Percentiles rank a stretch among this genome's conserved stretches.
Conservation (phyloP, 2,113 vertebrate genomes). For the Chamaea fasciata region DNA sequence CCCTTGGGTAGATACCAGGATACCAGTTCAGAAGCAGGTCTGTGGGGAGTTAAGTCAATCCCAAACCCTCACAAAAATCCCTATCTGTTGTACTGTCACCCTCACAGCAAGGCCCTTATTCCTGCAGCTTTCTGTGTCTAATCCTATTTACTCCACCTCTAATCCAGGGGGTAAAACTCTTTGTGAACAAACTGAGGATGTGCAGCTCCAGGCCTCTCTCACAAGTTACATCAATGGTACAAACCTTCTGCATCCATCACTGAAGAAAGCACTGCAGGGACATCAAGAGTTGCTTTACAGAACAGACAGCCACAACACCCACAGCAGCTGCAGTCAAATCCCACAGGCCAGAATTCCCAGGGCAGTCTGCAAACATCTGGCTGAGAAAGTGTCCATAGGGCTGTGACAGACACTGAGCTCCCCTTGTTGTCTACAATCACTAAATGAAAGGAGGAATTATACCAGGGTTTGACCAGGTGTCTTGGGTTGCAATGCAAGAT, state of each 20-base stretch:
- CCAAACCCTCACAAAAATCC: background rate
- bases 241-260: background rate
- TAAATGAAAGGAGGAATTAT: background rate
- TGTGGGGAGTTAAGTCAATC: background rate
- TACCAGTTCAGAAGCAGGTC: background rate
- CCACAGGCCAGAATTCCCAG: background rate
- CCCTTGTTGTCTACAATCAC: rapidly evolving
- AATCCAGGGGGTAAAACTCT: background rate
- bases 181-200: background rate
- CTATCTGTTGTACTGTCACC: background rate
- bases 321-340: background rate
- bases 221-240: background rate
- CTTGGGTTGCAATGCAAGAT: background rate
- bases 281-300: background rate
- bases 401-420: background rate
- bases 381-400: background rate
- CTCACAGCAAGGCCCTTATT: background rate
- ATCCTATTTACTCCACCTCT: background rate
- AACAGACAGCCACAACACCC: background rate
- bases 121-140: background rate
- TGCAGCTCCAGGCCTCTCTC: background rate
- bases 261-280: background rate
- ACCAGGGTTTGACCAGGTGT: background rate
- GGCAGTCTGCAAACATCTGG: background rate
- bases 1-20: background rate